phyloP scores from a whole-genome alignment of 2,113 vertebrate species.

The Prunella himalayana region DNA sequence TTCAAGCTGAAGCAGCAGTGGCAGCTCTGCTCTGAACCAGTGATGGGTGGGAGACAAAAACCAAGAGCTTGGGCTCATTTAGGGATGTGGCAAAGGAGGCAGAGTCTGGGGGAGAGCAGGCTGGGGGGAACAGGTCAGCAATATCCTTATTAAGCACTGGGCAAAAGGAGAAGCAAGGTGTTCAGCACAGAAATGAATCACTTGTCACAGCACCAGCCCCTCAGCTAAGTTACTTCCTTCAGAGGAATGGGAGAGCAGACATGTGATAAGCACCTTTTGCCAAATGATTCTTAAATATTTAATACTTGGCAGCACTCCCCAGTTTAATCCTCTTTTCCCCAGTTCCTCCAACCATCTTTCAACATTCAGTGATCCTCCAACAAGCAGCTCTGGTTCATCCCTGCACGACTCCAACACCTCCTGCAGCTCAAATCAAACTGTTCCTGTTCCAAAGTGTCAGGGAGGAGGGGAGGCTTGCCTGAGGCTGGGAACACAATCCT shows the following conservation, averaged over 20 bases:
- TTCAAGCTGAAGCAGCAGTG: background rate
- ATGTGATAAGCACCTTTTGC: background rate
- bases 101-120: background rate
- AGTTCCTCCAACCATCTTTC: background rate
- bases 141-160: background rate
- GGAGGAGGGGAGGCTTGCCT: background rate
- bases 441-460: background rate
- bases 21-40: background rate
- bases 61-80: background rate
- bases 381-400: background rate
- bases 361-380: background rate
- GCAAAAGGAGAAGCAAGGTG: background rate
- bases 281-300: background rate
- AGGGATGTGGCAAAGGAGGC: background rate
- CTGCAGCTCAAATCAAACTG: background rate
- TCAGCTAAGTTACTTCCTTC: background rate
- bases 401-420: background rate
- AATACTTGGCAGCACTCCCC: conserved; percentile 9
- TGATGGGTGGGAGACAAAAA: background rate
- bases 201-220: background rate
- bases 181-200: background rate
- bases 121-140: background rate
- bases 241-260: background rate
- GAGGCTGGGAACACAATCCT: background rate
- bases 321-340: conserved; percentile 27